Conservation (phyloP, 2,888 invertebrate genomes). For the Heliconius erato region DNA sequence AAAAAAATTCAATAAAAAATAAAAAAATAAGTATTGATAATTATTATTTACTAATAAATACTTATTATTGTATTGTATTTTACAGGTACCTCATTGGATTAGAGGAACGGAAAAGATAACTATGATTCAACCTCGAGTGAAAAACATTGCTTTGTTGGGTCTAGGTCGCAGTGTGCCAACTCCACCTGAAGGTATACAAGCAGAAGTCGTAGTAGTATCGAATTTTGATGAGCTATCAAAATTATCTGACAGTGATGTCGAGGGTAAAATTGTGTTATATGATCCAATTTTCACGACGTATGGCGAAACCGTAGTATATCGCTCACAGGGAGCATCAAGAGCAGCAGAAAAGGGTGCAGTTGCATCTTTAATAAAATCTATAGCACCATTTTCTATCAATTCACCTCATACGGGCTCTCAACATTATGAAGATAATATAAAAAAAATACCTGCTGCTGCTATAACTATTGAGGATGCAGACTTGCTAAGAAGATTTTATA, state of each 20-base stretch:
- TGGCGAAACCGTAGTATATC: conserved; percentile 88
- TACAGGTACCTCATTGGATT: conserved; percentile 77
- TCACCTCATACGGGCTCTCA: conserved; percentile 92
- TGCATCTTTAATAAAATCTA: conserved; percentile 90
- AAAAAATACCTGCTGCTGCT: conserved; percentile 90
- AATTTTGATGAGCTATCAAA: conserved; percentile 88
- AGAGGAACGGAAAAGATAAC: conserved; percentile 89
- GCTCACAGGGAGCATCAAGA: conserved; percentile 87
- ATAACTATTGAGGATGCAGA: conserved; percentile 93
- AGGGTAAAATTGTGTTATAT: conserved; percentile 92
- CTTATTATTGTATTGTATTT: neutral
- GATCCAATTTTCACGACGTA: conserved; percentile 89
- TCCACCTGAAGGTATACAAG: conserved; percentile 89
- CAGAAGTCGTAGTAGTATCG: conserved; percentile 90
- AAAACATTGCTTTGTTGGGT: conserved; percentile 88
- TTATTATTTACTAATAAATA: neutral
- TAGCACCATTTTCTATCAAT: conserved; percentile 91
- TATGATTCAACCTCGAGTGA: conserved; percentile 87
- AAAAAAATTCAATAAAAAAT: too few relatives aligned
- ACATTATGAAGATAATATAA: conserved; percentile 84
- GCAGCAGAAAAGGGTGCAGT: conserved; percentile 91
- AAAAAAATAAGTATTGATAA: too few relatives aligned
- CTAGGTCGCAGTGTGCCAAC: conserved; percentile 90
- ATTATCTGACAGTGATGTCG: conserved; percentile 79
- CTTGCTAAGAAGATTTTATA: conserved; percentile 88